Percentiles rank a stretch among this genome's conserved stretches.
These are phyloP conservation scores for Turdus rufiventris DNA, from an alignment of 2,113 vertebrate species.

Conservation along the genomic window DNA sequence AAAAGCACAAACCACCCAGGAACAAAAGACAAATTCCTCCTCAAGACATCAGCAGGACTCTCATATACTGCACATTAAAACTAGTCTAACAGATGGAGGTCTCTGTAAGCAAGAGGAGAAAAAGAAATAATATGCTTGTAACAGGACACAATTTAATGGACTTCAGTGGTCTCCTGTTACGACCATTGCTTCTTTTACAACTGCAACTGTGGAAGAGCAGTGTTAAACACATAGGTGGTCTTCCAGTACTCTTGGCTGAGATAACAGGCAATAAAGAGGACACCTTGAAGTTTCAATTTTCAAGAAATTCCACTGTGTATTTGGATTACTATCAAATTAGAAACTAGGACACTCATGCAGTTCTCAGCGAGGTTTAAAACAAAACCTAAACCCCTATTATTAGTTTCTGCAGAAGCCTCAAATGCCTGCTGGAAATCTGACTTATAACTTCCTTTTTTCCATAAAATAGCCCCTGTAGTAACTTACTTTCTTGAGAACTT, in stretches of 20 bases:
- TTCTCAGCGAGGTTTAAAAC: slow-evolving; percentile 41
- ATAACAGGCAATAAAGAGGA: slow-evolving; percentile 47
- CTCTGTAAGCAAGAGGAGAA: slow-evolving; percentile 24
- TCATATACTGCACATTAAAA: not conserved
- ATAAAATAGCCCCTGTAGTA: not conserved
- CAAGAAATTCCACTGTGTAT: slow-evolving; percentile 50
- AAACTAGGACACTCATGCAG: slow-evolving; percentile 40
- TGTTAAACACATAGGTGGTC: slow-evolving; percentile 39
- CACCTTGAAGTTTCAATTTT: slow-evolving; percentile 58
- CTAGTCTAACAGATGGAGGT: slow-evolving; percentile 24
- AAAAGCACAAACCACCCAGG: slow-evolving; percentile 14
- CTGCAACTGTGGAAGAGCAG: not conserved
- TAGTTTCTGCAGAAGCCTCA: slow-evolving; percentile 30
- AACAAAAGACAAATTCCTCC: slow-evolving; percentile 23
- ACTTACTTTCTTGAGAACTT: slow-evolving; percentile 23
- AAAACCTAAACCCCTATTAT: slow-evolving; percentile 18
- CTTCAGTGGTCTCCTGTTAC: not conserved
- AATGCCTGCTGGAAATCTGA: slow-evolving; percentile 26
- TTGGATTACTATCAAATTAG: slow-evolving; percentile 55
- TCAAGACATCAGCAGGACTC: slow-evolving; percentile 16
- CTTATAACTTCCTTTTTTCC: not conserved
- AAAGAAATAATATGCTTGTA: not conserved
- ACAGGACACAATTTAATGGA: slow-evolving; percentile 32
- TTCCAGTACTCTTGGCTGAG: slow-evolving; percentile 17
- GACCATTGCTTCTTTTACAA: not conserved